Evolutionary conservation across 92 coral and sea anemone genomes (phyloP).

Genomic region (Parazoanthus darwini): DNA sequence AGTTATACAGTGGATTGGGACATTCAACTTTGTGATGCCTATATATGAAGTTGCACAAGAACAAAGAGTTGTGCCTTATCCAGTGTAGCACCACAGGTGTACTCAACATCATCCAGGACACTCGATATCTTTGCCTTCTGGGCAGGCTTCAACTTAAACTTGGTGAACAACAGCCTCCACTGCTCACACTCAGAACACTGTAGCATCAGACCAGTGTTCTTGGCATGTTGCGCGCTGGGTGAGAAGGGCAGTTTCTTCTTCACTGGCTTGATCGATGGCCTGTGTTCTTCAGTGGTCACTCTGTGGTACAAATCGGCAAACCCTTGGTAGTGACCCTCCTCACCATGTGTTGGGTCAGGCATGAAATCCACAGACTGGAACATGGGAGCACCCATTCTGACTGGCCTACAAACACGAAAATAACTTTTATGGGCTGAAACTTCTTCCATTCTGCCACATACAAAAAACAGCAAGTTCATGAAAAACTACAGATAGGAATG

Average conservation of each 20-base stretch:
- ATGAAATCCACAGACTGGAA: slow-evolving; percentile 23
- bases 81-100: slow-evolving; percentile 20
- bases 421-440: neutral
- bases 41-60: neutral
- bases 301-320: slow-evolving; percentile 17
- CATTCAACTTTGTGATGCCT: neutral
- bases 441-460: neutral
- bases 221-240: too few relatives aligned
- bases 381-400: slow-evolving; percentile 15
- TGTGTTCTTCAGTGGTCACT: too few relatives aligned
- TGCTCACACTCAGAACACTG: too few relatives aligned
- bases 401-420: slow-evolving; percentile 6
- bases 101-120: slow-evolving; percentile 28
- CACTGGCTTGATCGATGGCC: too few relatives aligned
- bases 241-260: too few relatives aligned
- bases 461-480: slow-evolving; percentile 24
- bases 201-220: too few relatives aligned
- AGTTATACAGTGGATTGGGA: slow-evolving; percentile 1
- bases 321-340: slow-evolving; percentile 28
- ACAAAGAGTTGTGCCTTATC: neutral
- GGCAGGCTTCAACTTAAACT: too few relatives aligned
- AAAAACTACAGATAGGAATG: slow-evolving; percentile 8
- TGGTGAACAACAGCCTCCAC: too few relatives aligned
- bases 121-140: slow-evolving; percentile 29
- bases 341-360: slow-evolving; percentile 37